A percentile compares a stretch with the other conserved stretches of the same genome.
phyloP scores from a whole-genome alignment of 2,113 vertebrate species.

The Holacanthus passer region DNA sequence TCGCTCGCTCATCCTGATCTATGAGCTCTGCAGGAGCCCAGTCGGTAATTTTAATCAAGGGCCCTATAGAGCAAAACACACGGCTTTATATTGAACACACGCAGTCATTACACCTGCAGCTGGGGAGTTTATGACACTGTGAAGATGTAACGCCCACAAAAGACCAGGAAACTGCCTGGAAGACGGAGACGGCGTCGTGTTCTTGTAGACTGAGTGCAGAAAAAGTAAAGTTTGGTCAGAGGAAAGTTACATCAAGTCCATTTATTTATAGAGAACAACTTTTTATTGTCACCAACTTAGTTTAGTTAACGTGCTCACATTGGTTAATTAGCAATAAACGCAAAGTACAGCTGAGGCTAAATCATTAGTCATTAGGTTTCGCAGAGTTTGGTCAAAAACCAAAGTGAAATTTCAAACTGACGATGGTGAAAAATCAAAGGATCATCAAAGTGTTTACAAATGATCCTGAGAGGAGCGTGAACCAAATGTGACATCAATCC shows the following conservation, averaged over 20 bases:
- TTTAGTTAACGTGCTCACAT: too few species aligned
- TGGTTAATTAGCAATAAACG: too few species aligned
- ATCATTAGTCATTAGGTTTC: too few species aligned
- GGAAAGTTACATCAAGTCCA: not conserved
- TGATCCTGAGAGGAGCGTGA: too few species aligned
- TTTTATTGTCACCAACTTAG: too few species aligned
- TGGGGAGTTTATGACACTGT: too few species aligned
- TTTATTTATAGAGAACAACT: not conserved
- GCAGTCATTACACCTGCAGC: not conserved
- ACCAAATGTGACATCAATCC: too few species aligned
- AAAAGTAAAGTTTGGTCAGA: not conserved
- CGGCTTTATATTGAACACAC: not conserved
- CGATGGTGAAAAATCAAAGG: too few species aligned
- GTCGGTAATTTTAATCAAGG: conserved; percentile 25
- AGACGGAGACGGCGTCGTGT: not conserved
- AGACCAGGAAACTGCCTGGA: not conserved
- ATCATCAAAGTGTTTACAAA: too few species aligned
- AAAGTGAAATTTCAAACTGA: too few species aligned
- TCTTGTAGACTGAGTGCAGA: not conserved
- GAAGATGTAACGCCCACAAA: not conserved
- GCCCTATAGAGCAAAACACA: conserved; percentile 6
- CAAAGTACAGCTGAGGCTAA: too few species aligned
- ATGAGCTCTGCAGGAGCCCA: not conserved
- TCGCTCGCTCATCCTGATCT: conserved; percentile 5
- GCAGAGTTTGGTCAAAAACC: too few species aligned